A percentile compares a stretch with the other conserved stretches of the same genome.
Conservation (phyloP, 2,888 invertebrate genomes). For the Zygaena filipendulae region DNA sequence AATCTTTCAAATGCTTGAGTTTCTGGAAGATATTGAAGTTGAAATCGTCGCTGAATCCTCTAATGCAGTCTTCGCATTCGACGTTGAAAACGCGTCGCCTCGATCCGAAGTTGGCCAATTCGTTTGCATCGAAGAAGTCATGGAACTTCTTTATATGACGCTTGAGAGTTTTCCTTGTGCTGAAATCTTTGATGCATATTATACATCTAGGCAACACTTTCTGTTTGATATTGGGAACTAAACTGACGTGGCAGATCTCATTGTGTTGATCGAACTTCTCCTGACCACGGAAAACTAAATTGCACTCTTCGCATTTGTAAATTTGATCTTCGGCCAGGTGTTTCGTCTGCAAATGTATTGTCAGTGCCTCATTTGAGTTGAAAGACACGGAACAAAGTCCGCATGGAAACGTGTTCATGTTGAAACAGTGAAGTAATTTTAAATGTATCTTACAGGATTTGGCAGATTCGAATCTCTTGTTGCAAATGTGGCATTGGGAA, state of each 20-base stretch:
- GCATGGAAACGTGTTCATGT: conserved; percentile 46
- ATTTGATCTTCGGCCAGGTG: conserved; percentile 44
- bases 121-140: conserved; percentile 36
- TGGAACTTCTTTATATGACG: conserved; percentile 52
- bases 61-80: conserved; percentile 41
- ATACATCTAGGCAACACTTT: conserved; percentile 37
- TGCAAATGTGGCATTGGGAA: conserved; percentile 48
- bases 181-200: conserved; percentile 50
- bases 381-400: conserved; percentile 45
- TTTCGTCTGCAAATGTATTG: conserved; percentile 35
- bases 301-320: conserved; percentile 48
- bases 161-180: conserved; percentile 43
- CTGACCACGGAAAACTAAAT: conserved; percentile 40
- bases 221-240: conserved; percentile 21
- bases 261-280: conserved; percentile 42
- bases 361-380: conserved; percentile 32
- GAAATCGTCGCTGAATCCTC: conserved; percentile 32
- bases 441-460: conserved; percentile 52
- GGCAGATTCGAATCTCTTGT: conserved; percentile 47
- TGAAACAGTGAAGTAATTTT: conserved; percentile 43
- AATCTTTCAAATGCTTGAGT: conserved; percentile 28
- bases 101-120: conserved; percentile 33
- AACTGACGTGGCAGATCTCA: conserved; percentile 24
- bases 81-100: conserved; percentile 24
- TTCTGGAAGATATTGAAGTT: conserved; percentile 26